These are phyloP conservation scores for Cygnus buccinator DNA, from an alignment of 2,113 vertebrate genomes.

Conservation along the genomic window DNA sequence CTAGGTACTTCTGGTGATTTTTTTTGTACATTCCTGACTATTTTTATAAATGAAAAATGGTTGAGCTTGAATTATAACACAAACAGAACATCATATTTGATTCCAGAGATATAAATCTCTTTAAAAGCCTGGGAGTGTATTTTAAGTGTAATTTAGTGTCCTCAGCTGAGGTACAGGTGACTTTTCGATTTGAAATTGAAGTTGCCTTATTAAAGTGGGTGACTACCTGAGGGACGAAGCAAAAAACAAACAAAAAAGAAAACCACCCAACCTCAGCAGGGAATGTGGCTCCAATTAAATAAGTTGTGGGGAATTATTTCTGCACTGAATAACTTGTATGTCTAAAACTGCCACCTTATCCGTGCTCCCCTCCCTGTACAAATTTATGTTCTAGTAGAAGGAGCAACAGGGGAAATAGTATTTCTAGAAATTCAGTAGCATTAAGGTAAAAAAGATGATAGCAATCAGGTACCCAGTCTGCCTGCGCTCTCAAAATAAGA, in stretches of 20 bases:
- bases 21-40: background rate
- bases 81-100: background rate
- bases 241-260: background rate
- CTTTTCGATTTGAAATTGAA: background rate
- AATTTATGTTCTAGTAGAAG: background rate
- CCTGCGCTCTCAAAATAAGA: background rate
- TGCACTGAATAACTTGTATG: background rate
- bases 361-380: background rate
- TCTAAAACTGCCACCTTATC: background rate
- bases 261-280: background rate
- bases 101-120: background rate
- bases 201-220: background rate
- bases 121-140: background rate
- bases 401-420: background rate
- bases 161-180: background rate
- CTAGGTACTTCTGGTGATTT: background rate
- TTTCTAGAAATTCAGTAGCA: background rate
- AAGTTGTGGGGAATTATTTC: slow-evolving; percentile 4
- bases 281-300: background rate
- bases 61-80: background rate
- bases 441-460: background rate
- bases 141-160: background rate
- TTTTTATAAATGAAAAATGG: background rate
- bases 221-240: background rate
- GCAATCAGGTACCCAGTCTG: background rate